Conservation (phyloP, 1,140 invertebrate species). For the Littorina saxatilis region DNA sequence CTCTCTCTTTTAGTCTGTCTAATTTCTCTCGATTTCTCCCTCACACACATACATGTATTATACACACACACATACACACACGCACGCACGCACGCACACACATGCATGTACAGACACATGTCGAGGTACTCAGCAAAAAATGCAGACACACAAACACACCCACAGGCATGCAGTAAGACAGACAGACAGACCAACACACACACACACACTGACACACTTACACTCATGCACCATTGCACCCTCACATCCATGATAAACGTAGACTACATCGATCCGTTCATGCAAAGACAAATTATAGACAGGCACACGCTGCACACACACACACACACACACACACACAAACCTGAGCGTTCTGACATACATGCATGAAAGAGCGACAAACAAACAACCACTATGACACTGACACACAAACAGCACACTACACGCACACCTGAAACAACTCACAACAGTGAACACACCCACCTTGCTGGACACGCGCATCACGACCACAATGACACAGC, state of each 20-base stretch:
- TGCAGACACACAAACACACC: background rate
- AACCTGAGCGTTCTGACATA: background rate
- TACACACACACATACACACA: slow-evolving; percentile 16
- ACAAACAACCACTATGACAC: background rate
- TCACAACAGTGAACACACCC: background rate
- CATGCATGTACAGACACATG: background rate
- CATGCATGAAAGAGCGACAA: background rate
- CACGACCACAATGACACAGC: background rate
- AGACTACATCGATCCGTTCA: too few species aligned
- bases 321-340: background rate
- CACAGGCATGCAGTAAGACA: background rate
- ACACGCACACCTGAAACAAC: background rate
- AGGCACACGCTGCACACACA: background rate
- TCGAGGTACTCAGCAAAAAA: background rate
- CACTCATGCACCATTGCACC: too few species aligned
- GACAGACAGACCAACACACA: background rate
- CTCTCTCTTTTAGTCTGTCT: background rate
- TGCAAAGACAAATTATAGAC: background rate
- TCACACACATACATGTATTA: too few species aligned
- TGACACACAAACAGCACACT: background rate
- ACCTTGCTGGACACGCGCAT: background rate
- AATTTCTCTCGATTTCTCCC: background rate
- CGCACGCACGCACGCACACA: background rate
- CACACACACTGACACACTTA: background rate
- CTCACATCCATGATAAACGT: too few species aligned